These are phyloP conservation scores for Teleiodes luculella DNA, from an alignment of 2,888 invertebrate species.

Conservation along the genomic window DNA sequence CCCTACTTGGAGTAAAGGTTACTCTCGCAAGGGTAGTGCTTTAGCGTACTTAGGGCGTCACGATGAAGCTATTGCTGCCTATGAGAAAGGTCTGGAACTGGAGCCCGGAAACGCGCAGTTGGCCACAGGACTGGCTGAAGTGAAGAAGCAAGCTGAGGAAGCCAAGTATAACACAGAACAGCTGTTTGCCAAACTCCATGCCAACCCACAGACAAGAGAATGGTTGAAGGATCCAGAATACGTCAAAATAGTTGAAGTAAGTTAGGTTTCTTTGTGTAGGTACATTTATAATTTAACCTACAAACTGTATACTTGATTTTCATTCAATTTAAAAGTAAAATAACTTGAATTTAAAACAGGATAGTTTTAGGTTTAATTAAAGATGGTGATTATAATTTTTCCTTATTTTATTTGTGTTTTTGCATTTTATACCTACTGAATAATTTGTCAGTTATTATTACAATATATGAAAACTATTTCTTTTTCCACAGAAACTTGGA, in stretches of 20 bases:
- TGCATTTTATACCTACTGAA: too few species aligned
- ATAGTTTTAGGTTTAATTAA: too few species aligned
- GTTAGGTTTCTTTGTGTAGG: slow-evolving; percentile 14
- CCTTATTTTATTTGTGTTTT: too few species aligned
- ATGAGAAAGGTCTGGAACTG: slow-evolving; percentile 82
- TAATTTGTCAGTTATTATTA: too few species aligned
- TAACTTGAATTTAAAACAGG: too few species aligned
- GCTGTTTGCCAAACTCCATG: slow-evolving; percentile 79
- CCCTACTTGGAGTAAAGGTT: slow-evolving; percentile 92
- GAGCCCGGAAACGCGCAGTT: slow-evolving; percentile 87
- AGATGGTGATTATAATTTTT: too few species aligned
- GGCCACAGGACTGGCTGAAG: slow-evolving; percentile 82
- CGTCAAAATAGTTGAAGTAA: slow-evolving; percentile 77
- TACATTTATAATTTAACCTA: too few species aligned
- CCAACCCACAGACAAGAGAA: slow-evolving; percentile 83
- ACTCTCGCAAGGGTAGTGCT: slow-evolving; percentile 93
- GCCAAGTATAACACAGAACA: slow-evolving; percentile 39
- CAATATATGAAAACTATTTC: too few species aligned
- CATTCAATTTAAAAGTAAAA: too few species aligned
- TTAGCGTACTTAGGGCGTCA: slow-evolving; percentile 85
- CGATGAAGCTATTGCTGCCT: slow-evolving; percentile 87
- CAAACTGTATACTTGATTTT: too few species aligned
- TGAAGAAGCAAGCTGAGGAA: slow-evolving; percentile 56
- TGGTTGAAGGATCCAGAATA: slow-evolving; percentile 87
- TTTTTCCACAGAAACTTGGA: slow-evolving; percentile 70